Evolutionary conservation across 2,113 vertebrate genomes (phyloP).

Genomic region (Aldabrachelys gigantea): DNA sequence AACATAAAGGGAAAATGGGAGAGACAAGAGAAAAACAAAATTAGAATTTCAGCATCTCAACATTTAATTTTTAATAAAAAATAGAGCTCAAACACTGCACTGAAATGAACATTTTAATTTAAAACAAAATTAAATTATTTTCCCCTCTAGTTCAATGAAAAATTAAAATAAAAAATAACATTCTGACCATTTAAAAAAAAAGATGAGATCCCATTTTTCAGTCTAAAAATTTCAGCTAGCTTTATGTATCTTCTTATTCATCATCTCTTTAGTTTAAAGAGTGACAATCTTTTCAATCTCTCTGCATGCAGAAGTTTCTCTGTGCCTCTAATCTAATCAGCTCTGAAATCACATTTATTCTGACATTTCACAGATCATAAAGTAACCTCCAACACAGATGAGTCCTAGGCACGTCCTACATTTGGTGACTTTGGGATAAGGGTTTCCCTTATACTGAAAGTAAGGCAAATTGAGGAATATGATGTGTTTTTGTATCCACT

Average conservation of each 20-base stretch:
- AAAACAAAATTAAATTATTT: neutral
- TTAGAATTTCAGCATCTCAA: neutral
- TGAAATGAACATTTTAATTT: neutral
- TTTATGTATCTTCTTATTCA: neutral
- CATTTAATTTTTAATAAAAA: neutral
- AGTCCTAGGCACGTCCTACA: neutral
- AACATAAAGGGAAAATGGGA: neutral
- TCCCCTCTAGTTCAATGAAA: neutral
- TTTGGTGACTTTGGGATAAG: neutral
- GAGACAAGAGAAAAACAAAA: neutral
- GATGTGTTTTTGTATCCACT: neutral
- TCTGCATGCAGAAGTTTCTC: neutral
- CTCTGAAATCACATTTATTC: neutral
- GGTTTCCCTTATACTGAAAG: neutral
- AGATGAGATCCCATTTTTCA: neutral
- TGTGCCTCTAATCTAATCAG: neutral
- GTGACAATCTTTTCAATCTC: fast-evolving
- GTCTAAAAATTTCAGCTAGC: neutral
- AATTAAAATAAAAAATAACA: neutral
- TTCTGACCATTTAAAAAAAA: neutral
- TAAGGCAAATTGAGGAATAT: neutral
- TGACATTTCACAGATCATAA: neutral
- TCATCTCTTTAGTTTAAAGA: neutral
- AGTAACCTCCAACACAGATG: fast-evolving
- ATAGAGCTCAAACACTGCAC: neutral